Percentiles rank a stretch among this genome's conserved stretches.
Conservation (phyloP, 2,113 vertebrate species). For the Pituophis catenifer region DNA sequence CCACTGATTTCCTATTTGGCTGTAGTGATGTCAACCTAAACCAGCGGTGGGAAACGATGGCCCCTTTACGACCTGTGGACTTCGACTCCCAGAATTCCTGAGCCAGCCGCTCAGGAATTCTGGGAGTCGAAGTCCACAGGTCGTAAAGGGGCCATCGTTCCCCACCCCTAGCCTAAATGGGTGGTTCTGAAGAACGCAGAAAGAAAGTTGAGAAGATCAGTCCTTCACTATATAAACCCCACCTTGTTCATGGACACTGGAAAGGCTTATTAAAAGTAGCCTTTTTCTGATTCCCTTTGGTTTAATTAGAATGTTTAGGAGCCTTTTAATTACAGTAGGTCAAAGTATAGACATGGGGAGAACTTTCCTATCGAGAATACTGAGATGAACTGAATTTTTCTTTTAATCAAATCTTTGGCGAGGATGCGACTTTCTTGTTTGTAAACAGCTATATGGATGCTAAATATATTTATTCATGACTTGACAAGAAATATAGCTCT, state of each 20-base stretch:
- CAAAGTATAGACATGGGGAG: slow-evolving; percentile 65
- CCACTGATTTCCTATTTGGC: no score
- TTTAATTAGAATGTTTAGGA: slow-evolving; percentile 70
- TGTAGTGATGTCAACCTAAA: no score
- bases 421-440: slow-evolving; percentile 61
- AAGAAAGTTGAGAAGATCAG: not conserved
- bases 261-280: slow-evolving; percentile 47
- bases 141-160: not conserved
- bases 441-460: slow-evolving; percentile 69
- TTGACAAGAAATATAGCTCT: slow-evolving; percentile 69
- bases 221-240: slow-evolving; percentile 13
- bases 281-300: slow-evolving; percentile 55
- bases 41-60: no score
- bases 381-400: slow-evolving; percentile 56
- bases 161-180: not conserved
- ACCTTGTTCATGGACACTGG: slow-evolving; percentile 19
- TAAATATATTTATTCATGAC: slow-evolving; percentile 73
- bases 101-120: not conserved
- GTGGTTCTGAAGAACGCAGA: not conserved
- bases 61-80: no score
- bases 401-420: slow-evolving; percentile 72
- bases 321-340: slow-evolving; percentile 68
- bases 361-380: slow-evolving; percentile 65
- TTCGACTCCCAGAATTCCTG: no score
- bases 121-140: not conserved